phyloP scores from a whole-genome alignment of 2,888 invertebrate species.

The Gryllus longicercus region DNA sequence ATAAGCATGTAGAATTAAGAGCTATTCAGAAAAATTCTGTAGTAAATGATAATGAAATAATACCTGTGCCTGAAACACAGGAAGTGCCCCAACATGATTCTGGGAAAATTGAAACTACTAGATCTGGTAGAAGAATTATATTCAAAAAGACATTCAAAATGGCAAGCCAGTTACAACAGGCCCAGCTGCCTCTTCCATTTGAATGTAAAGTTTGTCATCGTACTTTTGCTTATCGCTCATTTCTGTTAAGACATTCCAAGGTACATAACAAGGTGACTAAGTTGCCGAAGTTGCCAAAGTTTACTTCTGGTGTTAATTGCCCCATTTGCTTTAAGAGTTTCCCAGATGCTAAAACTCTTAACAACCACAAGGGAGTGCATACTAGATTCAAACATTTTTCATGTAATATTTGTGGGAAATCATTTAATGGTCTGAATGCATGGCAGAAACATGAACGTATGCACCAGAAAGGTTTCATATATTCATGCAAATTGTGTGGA shows the following conservation, averaged over 20 bases:
- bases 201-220: conserved; percentile 18
- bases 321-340: conserved; percentile 29
- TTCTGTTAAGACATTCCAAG: not conserved
- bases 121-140: not conserved
- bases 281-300: no score
- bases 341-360: conserved; percentile 25
- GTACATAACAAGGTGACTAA: not conserved
- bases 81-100: not conserved
- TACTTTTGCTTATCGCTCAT: not conserved
- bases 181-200: not conserved
- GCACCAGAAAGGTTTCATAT: conserved; percentile 19
- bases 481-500: conserved; percentile 60
- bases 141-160: not conserved
- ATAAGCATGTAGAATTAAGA: conserved; percentile 21
- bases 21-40: conserved; percentile 23
- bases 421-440: conserved; percentile 29
- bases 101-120: not conserved
- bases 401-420: conserved; percentile 29
- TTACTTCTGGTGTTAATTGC: conserved; percentile 20
- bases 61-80: not conserved
- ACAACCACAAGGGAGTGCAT: conserved; percentile 33
- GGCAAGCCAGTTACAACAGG: not conserved
- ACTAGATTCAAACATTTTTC: conserved; percentile 29
- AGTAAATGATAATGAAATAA: not conserved
- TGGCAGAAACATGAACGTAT: conserved; percentile 31